Conservation (phyloP, 2,888 invertebrate species). For the Dynastes grantii region DNA sequence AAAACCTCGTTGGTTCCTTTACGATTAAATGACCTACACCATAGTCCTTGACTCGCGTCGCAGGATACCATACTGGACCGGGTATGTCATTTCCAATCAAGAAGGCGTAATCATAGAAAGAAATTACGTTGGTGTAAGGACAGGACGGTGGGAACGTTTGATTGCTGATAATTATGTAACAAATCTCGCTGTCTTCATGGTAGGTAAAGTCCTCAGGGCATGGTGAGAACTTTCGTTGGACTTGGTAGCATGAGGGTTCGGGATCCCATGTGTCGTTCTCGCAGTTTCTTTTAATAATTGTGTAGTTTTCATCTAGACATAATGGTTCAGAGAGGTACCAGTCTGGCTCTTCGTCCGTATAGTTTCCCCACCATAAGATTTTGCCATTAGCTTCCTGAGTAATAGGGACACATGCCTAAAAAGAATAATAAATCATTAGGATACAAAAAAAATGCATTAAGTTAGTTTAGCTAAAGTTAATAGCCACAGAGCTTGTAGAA, state of each 20-base stretch:
- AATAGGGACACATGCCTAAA: constrained; percentile 44
- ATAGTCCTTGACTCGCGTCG: constrained; percentile 28
- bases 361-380: constrained; percentile 47
- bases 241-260: constrained; percentile 36
- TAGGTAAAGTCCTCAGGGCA: constrained; percentile 48
- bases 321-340: constrained; percentile 45
- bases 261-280: constrained; percentile 30
- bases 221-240: constrained; percentile 42
- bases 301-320: constrained; percentile 47
- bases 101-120: constrained; percentile 39
- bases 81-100: constrained; percentile 35
- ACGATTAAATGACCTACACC: constrained; percentile 44
- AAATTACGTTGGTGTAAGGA: constrained; percentile 45
- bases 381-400: constrained; percentile 41
- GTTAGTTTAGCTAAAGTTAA: no score
- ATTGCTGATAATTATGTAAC: constrained; percentile 38
- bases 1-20: constrained; percentile 44
- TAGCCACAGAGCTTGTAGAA: no score
- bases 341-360: constrained; percentile 6
- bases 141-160: constrained; percentile 49
- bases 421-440: constrained; percentile 20
- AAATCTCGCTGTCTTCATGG: constrained; percentile 35
- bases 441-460: no score
- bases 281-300: constrained; percentile 43
- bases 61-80: constrained; percentile 51